Evolutionary conservation across 2,888 invertebrate genomes (phyloP), one percentile per base, ranked within the genome.

Genomic region (Aspidiotus rigidus): DNA sequence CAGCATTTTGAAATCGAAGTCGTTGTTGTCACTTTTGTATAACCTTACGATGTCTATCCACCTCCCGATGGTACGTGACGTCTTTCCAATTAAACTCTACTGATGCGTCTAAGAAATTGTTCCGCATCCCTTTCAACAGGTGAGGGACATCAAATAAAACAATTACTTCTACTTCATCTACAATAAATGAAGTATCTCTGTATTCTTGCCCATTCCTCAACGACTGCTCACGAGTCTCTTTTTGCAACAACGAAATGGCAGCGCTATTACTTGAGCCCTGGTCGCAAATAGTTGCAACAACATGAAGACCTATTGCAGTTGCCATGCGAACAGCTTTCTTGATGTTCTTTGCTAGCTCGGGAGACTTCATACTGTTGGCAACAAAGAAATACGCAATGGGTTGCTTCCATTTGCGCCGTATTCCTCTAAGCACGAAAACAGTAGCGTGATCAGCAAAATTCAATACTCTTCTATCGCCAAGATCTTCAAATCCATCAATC

Each of bases 401-500:
- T 16, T 69, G 69, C 40, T 69, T 69, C 40, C 59, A 69, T n/a
- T 40, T 41, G 2, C 42, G 16, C 9, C 55, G 28, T 28, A 69
- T 7, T 10, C 62, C 69, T 57, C 69, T 61, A 8, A 62, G 28
- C 63, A 69, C 57, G 28, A 69, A 62, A 13, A 63, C 62, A 0
- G 63, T 15, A 11, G 56, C 62, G 17, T 69, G 55, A 42, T 69
- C 56, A 16, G 62, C 64, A 57, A 70, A 70, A 41, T 41, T 11
- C 1, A 16, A 7, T 64, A 42, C 49, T 11, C 59, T 11, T 8
- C 11, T 17, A 13, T 53, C n/a, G 7, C 64, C 70, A 13, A 59
- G 28, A 55, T 70, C 64, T 40, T 70, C 40, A 64, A 70, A 64
- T 7, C 64, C 70, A 40, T 57, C 57, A 8, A 60, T 60, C 7